Evolutionary conservation across 2,888 invertebrate species (phyloP).

Genomic region (Atethmia centrago): DNA sequence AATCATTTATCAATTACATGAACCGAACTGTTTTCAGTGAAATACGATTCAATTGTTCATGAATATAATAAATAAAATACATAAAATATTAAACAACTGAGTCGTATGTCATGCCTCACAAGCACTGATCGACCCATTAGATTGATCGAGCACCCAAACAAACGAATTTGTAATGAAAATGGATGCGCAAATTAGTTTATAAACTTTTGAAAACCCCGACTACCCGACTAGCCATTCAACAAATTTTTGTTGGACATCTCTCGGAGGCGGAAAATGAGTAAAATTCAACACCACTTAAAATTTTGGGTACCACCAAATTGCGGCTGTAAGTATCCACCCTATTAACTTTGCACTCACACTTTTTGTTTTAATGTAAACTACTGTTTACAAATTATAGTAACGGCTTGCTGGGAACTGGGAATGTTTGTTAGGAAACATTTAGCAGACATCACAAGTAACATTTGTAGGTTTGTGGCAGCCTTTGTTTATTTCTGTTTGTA

Average conservation of each 20-base stretch:
- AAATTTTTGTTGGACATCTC: constrained; percentile 67
- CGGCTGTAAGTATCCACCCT: constrained; percentile 54
- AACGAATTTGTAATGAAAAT: constrained; percentile 71
- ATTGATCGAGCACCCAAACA: constrained; percentile 44
- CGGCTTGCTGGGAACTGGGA: constrained; percentile 42
- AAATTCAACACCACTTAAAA: constrained; percentile 69
- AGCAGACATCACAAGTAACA: constrained; percentile 26
- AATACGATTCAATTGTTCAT: background rate
- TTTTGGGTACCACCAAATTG: constrained; percentile 60
- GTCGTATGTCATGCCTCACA: background rate
- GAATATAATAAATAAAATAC: no score
- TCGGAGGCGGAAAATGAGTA: constrained; percentile 63
- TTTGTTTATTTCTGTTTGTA: constrained; percentile 41
- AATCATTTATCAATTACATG: background rate
- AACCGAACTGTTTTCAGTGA: background rate
- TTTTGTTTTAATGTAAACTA: constrained; percentile 62
- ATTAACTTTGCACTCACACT: constrained; percentile 61
- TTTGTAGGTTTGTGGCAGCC: constrained; percentile 26
- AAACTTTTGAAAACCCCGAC: constrained; percentile 71
- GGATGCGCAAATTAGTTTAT: constrained; percentile 69
- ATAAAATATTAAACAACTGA: background rate
- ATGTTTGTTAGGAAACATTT: constrained; percentile 42
- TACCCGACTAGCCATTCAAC: constrained; percentile 68
- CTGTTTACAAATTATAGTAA: constrained; percentile 55
- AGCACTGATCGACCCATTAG: constrained; percentile 10